A percentile compares a stretch with the other conserved stretches of the same genome.
Conservation (phyloP, 2,113 vertebrate species). For the human region DNA sequence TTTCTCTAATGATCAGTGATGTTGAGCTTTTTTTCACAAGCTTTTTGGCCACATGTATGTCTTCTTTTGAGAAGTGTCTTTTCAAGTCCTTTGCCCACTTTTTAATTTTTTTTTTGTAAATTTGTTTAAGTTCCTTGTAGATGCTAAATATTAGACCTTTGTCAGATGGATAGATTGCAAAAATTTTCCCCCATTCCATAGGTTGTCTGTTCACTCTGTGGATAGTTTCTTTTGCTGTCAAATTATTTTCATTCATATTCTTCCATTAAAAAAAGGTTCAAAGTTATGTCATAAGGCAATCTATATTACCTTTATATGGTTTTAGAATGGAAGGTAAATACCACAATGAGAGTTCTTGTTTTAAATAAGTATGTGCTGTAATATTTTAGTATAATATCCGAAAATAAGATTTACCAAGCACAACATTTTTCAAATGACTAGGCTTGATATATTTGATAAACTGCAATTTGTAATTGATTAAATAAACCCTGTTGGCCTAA, state of each 20-base stretch:
- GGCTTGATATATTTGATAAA: slow-evolving; percentile 17
- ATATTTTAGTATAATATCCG: not conserved
- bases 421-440: slow-evolving; percentile 28
- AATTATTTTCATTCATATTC: slow-evolving; percentile 78
- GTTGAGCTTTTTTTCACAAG: too few species aligned
- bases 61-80: too few species aligned
- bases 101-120: too few species aligned
- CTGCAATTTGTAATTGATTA: not conserved
- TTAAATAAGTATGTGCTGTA: not conserved
- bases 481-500: not conserved
- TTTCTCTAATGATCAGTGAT: too few species aligned
- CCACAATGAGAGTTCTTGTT: not conserved
- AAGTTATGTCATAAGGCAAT: slow-evolving; percentile 84
- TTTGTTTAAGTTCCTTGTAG: too few species aligned
- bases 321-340: slow-evolving; percentile 36
- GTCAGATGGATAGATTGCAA: too few species aligned
- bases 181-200: too few species aligned
- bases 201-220: too few species aligned
- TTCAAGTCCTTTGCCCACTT: too few species aligned
- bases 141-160: too few species aligned
- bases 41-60: too few species aligned
- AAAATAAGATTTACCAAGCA: not conserved
- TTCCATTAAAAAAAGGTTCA: slow-evolving; percentile 88
- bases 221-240: not conserved
- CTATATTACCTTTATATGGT: slow-evolving; percentile 60